A percentile compares a stretch with the other conserved stretches of the same genome.
Conservation (phyloP, 2,797 vertebrate species). For the Pachyuromys duprasi region DNA sequence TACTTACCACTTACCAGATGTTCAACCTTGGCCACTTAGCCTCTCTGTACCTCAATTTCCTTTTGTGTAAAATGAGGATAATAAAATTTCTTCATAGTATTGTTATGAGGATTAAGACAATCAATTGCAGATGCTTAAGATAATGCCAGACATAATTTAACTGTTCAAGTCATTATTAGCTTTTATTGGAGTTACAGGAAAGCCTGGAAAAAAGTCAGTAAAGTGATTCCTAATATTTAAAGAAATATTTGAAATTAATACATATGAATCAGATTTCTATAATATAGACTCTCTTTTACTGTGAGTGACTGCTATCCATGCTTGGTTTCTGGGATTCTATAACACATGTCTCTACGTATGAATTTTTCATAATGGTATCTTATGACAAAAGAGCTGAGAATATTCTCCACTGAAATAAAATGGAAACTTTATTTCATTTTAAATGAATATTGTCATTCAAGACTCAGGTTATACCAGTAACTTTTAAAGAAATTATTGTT, state of each 20-base stretch:
- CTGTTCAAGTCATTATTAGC: background rate
- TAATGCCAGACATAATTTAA: conserved; percentile 21
- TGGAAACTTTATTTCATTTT: background rate
- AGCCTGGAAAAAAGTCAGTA: background rate
- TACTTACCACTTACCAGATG: background rate
- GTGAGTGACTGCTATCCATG: background rate
- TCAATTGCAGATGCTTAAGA: conserved; percentile 46
- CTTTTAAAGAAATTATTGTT: background rate
- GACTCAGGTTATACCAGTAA: background rate
- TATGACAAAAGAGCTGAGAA: background rate
- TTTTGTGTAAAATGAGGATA: conserved; percentile 52
- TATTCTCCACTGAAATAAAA: conserved; percentile 17
- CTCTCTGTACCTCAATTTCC: conserved; percentile 58
- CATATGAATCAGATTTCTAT: background rate
- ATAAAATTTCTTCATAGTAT: conserved; percentile 25
- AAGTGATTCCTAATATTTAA: background rate
- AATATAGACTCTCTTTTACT: background rate
- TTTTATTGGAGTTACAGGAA: conserved; percentile 18
- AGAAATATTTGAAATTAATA: background rate
- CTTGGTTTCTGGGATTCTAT: background rate
- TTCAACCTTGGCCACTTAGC: conserved; percentile 10
- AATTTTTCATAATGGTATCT: background rate
- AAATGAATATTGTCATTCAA: background rate
- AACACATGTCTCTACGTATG: background rate
- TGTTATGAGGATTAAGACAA: conserved; percentile 49